A percentile compares a stretch with the other conserved stretches of the same genome.
Conservation (phyloP, 53 echinoderm and acorn worm genomes). For the Apostichopus leukothele region DNA sequence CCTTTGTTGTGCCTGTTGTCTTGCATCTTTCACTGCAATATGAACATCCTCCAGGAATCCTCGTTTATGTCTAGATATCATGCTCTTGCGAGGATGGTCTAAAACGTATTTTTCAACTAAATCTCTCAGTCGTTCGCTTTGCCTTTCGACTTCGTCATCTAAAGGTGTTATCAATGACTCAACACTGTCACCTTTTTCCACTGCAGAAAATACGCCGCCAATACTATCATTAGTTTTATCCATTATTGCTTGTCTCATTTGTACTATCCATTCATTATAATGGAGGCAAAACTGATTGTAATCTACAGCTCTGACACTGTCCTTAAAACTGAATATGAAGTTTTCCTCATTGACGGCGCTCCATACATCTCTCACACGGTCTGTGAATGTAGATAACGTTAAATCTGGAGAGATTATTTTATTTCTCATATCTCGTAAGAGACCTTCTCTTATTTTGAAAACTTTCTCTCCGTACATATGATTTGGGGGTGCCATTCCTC, state of each 20-base stretch:
- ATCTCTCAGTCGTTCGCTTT: neutral
- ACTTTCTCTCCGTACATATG: neutral
- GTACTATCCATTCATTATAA: neutral
- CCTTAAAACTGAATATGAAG: neutral
- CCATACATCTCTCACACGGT: too few relatives aligned
- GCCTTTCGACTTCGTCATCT: neutral
- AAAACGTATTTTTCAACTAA: too few relatives aligned
- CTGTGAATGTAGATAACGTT: too few relatives aligned
- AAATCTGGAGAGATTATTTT: neutral
- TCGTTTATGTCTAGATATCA: neutral
- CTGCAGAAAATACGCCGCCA: neutral
- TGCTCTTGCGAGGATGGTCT: too few relatives aligned
- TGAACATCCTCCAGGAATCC: neutral
- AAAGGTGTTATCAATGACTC: neutral
- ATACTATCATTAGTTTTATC: neutral
- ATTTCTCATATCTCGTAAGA: neutral
- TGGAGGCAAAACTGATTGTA: slow-evolving; percentile 8
- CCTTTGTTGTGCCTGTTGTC: too few relatives aligned
- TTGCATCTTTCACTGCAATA: neutral
- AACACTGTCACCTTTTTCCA: too few relatives aligned
- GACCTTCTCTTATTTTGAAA: neutral
- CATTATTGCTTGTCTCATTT: neutral
- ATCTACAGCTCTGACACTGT: neutral
- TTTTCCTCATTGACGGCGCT: neutral
- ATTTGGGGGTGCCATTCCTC: neutral